Conservation (phyloP, 2,888 invertebrate species). For the Endomychus coccineus region DNA sequence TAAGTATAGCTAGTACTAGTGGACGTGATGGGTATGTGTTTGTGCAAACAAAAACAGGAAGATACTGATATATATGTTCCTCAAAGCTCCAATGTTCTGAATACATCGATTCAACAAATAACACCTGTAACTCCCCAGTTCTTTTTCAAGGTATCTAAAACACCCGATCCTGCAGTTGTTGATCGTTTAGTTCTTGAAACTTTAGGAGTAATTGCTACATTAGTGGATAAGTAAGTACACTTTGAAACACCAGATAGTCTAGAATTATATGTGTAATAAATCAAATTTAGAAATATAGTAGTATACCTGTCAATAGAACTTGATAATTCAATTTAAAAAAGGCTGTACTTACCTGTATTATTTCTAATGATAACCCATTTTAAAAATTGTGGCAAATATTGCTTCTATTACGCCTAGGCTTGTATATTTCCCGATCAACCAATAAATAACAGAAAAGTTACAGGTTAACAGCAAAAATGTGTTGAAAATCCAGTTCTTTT, state of each 20-base stretch:
- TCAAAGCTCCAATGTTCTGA: conserved; percentile 22
- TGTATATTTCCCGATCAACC: too few species aligned
- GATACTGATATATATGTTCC: conserved; percentile 46
- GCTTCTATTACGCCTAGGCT: too few species aligned
- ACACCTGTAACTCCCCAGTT: conserved; percentile 31
- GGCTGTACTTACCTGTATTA: too few species aligned
- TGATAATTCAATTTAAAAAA: too few species aligned
- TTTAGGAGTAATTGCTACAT: conserved; percentile 67
- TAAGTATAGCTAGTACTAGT: not conserved
- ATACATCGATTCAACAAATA: conserved; percentile 21
- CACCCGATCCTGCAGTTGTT: conserved; percentile 47
- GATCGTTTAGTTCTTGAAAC: conserved; percentile 76
- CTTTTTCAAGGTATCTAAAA: conserved; percentile 27
- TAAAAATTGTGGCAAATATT: too few species aligned
- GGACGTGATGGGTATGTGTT: conserved; percentile 67
- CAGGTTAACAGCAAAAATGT: too few species aligned
- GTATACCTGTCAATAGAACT: too few species aligned
- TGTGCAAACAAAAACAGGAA: conserved; percentile 61
- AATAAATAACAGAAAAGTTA: too few species aligned
- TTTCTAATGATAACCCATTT: too few species aligned
- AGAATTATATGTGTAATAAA: conserved; percentile 2
- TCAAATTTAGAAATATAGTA: too few species aligned
- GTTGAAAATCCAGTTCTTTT: too few species aligned
- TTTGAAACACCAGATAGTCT: conserved; percentile 27
- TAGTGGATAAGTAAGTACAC: conserved; percentile 70